These are phyloP conservation scores for Thamnophis sirtalis DNA, from an alignment of 2,113 vertebrate species.

Conservation along the genomic window DNA sequence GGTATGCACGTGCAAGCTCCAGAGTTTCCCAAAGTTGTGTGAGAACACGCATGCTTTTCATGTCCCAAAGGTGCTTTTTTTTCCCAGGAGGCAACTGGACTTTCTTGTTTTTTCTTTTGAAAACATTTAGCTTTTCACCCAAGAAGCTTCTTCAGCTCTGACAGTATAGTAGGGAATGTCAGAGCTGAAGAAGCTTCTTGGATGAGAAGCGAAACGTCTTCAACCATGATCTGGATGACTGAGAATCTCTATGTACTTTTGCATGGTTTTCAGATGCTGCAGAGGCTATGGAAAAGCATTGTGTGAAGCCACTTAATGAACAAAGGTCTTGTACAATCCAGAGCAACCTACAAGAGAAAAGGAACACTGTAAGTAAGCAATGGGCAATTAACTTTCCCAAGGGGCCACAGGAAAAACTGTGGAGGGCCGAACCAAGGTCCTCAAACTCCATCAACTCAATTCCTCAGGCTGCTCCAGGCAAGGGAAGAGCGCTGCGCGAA, in stretches of 20 bases:
- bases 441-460: neutral
- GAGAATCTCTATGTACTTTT: neutral
- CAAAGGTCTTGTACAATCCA: neutral
- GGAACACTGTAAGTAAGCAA: neutral
- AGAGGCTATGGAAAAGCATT: neutral
- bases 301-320: neutral
- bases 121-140: too few species aligned
- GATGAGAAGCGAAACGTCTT: too few species aligned
- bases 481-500: neutral
- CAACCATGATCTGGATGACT: too few species aligned
- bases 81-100: too few species aligned
- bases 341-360: neutral
- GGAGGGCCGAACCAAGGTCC: neutral
- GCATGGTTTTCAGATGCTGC: neutral
- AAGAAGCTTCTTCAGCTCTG: too few species aligned
- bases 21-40: neutral
- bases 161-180: too few species aligned
- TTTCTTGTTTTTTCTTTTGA: too few species aligned
- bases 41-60: neutral
- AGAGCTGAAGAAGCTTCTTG: too few species aligned
- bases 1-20: neutral
- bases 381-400: neutral
- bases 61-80: too few species aligned
- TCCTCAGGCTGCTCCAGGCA: neutral
- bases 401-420: neutral